phyloP scores from a whole-genome alignment of 1,140 invertebrate genomes.

The Mamestra configurata region DNA sequence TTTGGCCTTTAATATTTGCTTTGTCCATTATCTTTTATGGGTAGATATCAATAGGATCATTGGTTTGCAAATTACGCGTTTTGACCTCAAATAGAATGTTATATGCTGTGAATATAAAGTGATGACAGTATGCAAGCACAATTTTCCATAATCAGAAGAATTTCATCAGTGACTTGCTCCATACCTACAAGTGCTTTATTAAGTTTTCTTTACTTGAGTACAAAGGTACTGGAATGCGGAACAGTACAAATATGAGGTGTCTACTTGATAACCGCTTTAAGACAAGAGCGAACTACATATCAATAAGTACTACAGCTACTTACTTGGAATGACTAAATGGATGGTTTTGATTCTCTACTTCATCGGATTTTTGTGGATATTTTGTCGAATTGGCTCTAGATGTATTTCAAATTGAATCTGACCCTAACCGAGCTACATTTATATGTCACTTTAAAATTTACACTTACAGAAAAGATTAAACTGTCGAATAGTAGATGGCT shows the following conservation, averaged over 20 bases:
- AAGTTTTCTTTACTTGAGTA: not conserved
- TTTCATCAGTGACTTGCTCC: not conserved
- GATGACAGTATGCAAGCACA: not conserved
- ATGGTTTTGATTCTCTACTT: not conserved
- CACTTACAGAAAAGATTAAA: too few species aligned
- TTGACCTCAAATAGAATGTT: slow-evolving; percentile 19
- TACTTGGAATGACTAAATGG: not conserved
- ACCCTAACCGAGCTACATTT: too few species aligned
- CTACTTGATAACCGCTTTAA: slow-evolving; percentile 19
- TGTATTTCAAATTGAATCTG: too few species aligned
- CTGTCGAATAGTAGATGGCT: too few species aligned
- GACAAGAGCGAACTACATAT: slow-evolving; percentile 6
- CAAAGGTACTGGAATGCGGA: slow-evolving; percentile 30
- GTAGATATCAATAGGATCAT: not conserved
- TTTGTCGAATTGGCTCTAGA: too few species aligned
- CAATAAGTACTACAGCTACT: not conserved
- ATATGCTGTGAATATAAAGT: not conserved
- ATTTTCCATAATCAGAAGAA: slow-evolving; percentile 1
- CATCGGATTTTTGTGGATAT: too few species aligned
- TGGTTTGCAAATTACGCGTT: slow-evolving; percentile 20
- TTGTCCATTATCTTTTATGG: not conserved
- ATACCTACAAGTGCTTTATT: not conserved
- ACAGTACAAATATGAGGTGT: slow-evolving; percentile 8
- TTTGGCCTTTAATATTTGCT: slow-evolving; percentile 1
- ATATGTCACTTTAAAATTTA: too few species aligned